Conservation (phyloP, 2,888 invertebrate genomes). For the Aleiodes alternator region DNA sequence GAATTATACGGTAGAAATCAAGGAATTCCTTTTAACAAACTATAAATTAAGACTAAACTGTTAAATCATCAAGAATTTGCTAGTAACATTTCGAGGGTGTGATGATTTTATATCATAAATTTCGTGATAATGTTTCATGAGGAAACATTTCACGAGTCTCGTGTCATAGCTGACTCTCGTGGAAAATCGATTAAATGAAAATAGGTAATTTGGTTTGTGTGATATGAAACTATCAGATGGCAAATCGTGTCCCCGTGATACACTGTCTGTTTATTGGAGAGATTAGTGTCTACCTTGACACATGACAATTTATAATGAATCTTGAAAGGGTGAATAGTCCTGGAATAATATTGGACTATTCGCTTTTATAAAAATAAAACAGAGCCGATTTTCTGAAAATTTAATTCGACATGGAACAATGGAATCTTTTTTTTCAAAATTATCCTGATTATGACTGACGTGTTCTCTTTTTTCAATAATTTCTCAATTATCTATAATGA, state of each 20-base stretch:
- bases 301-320: constrained; percentile 1
- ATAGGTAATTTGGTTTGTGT: constrained; percentile 15
- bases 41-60: constrained; percentile 1
- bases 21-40: constrained; percentile 30
- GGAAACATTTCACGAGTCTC: background rate
- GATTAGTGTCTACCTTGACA: constrained; percentile 9
- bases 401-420: too few relatives aligned
- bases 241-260: constrained; percentile 17
- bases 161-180: background rate
- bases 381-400: too few relatives aligned
- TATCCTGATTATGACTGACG: too few relatives aligned
- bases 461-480: too few relatives aligned
- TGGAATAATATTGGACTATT: background rate
- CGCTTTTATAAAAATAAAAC: background rate
- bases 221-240: constrained; percentile 9
- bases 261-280: constrained; percentile 19
- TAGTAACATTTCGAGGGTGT: background rate
- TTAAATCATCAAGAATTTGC: too few relatives aligned
- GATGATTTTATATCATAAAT: constrained; percentile 16
- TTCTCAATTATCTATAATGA: too few relatives aligned
- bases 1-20: constrained; percentile 37
- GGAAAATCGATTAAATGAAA: constrained; percentile 25
- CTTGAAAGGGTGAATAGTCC: background rate
- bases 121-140: constrained; percentile 6
- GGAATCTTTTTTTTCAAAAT: too few relatives aligned